phyloP scores from a whole-genome alignment of 2,888 invertebrate genomes.

The Drosophila birchii region DNA sequence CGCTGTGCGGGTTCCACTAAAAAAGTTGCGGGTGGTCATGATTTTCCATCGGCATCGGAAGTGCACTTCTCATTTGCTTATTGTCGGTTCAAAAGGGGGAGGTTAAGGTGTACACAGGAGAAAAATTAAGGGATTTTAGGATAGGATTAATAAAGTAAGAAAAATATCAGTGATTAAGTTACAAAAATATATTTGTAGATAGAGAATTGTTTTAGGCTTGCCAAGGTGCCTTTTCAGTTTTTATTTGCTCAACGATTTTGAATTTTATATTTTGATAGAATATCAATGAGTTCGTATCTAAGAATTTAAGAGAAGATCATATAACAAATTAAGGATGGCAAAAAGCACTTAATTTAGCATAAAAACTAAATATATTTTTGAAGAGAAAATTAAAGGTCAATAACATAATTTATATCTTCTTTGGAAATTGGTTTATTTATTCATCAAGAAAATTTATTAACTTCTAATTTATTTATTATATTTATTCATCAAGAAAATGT shows the following conservation, averaged over 20 bases:
- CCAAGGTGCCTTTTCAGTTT: neutral
- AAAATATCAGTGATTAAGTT: neutral
- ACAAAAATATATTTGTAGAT: neutral
- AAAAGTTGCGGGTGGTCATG: constrained; percentile 76
- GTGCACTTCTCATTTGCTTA: constrained; percentile 39
- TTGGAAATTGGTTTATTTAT: too few species aligned
- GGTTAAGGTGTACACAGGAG: neutral
- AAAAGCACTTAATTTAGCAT: too few species aligned
- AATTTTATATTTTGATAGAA: too few species aligned
- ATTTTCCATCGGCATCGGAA: constrained; percentile 31
- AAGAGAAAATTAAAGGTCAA: too few species aligned
- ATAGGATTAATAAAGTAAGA: neutral
- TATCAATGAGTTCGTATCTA: neutral
- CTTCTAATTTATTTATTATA: too few species aligned
- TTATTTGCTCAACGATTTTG: neutral
- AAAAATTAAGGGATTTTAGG: neutral
- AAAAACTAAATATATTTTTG: too few species aligned
- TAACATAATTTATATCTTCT: too few species aligned
- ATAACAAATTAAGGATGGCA: too few species aligned
- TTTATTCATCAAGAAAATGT: too few species aligned
- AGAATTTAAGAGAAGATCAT: neutral
- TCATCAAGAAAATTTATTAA: too few species aligned
- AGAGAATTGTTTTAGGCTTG: neutral
- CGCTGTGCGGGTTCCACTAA: constrained; percentile 66
- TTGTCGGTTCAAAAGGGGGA: constrained; percentile 19